A percentile compares a stretch with the other conserved stretches of the same genome.
These are phyloP conservation scores for Arctocebus calabarensis DNA, from an alignment of 2,797 vertebrate species.

Conservation along the genomic window DNA sequence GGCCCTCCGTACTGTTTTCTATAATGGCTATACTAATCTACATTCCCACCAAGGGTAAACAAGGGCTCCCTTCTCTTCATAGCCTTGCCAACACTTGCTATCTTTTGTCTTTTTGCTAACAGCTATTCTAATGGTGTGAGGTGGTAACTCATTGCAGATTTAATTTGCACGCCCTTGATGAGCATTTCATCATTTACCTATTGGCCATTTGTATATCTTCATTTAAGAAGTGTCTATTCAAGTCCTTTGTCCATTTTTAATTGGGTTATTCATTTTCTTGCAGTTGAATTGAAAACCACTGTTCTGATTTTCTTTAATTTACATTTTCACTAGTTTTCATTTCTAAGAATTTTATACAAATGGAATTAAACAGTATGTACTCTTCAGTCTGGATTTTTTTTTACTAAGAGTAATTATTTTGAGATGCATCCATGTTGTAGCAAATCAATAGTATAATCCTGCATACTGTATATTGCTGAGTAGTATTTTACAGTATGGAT, in stretches of 20 bases:
- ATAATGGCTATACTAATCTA: neutral
- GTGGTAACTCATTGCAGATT: neutral
- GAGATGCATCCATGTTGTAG: neutral
- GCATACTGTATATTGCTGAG: neutral
- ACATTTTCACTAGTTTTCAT: conserved; percentile 1
- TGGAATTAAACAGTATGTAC: neutral
- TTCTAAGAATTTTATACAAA: neutral
- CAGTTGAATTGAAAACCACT: neutral
- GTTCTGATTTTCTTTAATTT: neutral
- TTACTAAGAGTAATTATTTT: neutral
- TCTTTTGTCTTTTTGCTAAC: neutral
- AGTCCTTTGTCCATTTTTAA: neutral
- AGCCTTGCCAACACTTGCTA: neutral
- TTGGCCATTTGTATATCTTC: neutral
- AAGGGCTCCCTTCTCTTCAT: neutral
- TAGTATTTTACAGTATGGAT: neutral
- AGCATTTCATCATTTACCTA: neutral
- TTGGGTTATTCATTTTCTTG: neutral
- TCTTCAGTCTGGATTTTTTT: neutral
- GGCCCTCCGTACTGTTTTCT: neutral
- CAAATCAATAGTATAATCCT: neutral
- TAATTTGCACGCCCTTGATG: neutral
- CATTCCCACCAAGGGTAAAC: neutral
- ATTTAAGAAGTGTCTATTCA: neutral
- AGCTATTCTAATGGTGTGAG: neutral